Base-by-base conservation (phyloP, 2,797 vertebrate species). In the Varecia variegata region DNA sequence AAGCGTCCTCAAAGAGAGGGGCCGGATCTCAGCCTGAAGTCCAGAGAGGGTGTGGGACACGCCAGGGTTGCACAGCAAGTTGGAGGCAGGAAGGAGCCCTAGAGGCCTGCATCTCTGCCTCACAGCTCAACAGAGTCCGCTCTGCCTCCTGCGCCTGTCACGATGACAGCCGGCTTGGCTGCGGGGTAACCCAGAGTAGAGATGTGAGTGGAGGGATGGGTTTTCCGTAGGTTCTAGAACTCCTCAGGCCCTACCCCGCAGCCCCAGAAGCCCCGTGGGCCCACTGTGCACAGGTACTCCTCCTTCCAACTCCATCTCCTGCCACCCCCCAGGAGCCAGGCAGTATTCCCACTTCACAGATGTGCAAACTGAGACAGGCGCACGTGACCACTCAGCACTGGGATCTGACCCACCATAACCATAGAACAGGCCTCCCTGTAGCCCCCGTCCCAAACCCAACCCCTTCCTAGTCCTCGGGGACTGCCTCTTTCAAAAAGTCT, bases 291-390 rank as follows among this genome's bases (percentile, higher is more conserved):
- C 40, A 38, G 30, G 35, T 7, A 13, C 7, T 10, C 83, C 18
- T 89, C 47, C 47, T 73, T 45, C 50, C 56, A 85, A 4, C 27
- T 50, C 60, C 12, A 18, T 32, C 67, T 83, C 45, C 9, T n/a
- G 62, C 87, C 35, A 76, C 54, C 15, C 68, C 32, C 77, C 45
- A 60, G 56, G 14, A 88, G 54, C 52, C 43, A 0, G 0, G 76
- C 54, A 27, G 43, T 2, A 12, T 12, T 32, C 68, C 93, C 88
- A 77, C 74, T 94, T 80, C 58, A 21, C 70, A 88, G 79, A 95
- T 18, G 13, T 45, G 65, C 52, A 96, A 21, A 93, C 45, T 32
- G 83, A 95, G 80, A 17, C 65, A 1, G 68, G 15, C 0, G 7
- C 47, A 21, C 15, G 0, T 2, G 21, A 74, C 60, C 9, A 13